Conservation (phyloP, 2,888 invertebrate species). For the Acrobasis repandana region DNA sequence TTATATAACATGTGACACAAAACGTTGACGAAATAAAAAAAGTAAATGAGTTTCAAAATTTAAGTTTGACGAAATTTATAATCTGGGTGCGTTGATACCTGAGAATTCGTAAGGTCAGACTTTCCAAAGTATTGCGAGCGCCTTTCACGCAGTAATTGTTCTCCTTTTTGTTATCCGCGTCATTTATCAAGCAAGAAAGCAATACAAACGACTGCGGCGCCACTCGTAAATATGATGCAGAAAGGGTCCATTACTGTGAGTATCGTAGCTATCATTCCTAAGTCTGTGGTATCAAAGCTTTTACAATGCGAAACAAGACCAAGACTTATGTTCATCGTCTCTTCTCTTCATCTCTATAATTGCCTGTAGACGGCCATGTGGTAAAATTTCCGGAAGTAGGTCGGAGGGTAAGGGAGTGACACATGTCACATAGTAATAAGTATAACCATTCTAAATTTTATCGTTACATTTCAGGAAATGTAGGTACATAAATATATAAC, state of each 20-base stretch:
- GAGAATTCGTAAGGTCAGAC: conserved; percentile 66
- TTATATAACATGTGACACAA: too few relatives aligned
- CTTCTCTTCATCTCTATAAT: too few relatives aligned
- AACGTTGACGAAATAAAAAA: too few relatives aligned
- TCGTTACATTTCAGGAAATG: too few relatives aligned
- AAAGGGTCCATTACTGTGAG: conserved; percentile 16
- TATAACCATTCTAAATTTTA: too few relatives aligned
- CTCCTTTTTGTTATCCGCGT: conserved; percentile 62
- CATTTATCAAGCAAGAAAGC: conserved; percentile 47
- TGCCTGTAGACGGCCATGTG: too few relatives aligned
- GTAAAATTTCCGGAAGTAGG: too few relatives aligned
- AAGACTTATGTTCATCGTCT: too few relatives aligned
- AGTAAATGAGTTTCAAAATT: not conserved
- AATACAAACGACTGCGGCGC: conserved; percentile 26
- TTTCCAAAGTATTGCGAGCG: conserved; percentile 66
- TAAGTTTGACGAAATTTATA: not conserved
- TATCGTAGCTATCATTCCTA: conserved; percentile 3
- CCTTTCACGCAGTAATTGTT: conserved; percentile 74
- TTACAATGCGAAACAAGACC: conserved; percentile 1
- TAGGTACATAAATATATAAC: too few relatives aligned
- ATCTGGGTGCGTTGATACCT: conserved; percentile 28
- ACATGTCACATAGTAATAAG: too few relatives aligned
- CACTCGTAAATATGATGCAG: conserved; percentile 21
- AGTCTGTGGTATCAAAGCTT: not conserved
- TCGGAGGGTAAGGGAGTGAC: too few relatives aligned